A percentile compares a stretch with the other conserved stretches of the same genome.
phyloP scores from a whole-genome alignment of 2,113 vertebrate species.

The Melospiza georgiana region DNA sequence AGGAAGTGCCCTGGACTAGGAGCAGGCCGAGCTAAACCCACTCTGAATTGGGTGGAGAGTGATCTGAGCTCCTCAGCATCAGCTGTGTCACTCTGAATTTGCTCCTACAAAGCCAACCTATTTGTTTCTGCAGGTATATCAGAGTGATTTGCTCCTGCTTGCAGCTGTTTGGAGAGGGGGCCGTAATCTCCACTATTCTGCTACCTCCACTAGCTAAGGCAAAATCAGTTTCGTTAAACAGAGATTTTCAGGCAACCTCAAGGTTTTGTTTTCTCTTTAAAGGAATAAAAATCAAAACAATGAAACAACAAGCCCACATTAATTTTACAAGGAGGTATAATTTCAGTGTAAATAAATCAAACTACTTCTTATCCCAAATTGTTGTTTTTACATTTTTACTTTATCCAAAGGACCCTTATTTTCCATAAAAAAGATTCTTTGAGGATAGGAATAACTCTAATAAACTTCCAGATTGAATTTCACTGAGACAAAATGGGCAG shows the following conservation, averaged over 20 bases:
- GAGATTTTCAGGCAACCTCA: not conserved
- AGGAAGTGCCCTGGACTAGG: not conserved
- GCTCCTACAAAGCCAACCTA: not conserved
- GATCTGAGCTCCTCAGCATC: not conserved
- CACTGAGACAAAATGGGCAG: not conserved
- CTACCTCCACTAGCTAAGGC: not conserved
- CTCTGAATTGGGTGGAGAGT: not conserved
- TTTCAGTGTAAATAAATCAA: not conserved
- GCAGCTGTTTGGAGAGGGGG: not conserved
- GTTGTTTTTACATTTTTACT: not conserved
- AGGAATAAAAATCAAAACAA: not conserved
- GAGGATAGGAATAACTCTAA: not conserved
- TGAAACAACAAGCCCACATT: rapidly evolving
- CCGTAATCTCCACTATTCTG: not conserved
- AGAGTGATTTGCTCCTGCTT: not conserved
- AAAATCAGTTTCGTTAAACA: not conserved
- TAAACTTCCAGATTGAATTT: not conserved
- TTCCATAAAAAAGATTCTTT: not conserved
- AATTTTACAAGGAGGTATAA: not conserved
- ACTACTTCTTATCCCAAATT: not conserved
- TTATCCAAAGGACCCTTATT: not conserved
- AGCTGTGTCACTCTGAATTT: not conserved
- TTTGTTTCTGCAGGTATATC: not conserved
- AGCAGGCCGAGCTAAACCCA: not conserved
- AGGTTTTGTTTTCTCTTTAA: not conserved